Evolutionary conservation across 2,888 invertebrate species (phyloP).

Genomic region (Patella ulyssiponensis): DNA sequence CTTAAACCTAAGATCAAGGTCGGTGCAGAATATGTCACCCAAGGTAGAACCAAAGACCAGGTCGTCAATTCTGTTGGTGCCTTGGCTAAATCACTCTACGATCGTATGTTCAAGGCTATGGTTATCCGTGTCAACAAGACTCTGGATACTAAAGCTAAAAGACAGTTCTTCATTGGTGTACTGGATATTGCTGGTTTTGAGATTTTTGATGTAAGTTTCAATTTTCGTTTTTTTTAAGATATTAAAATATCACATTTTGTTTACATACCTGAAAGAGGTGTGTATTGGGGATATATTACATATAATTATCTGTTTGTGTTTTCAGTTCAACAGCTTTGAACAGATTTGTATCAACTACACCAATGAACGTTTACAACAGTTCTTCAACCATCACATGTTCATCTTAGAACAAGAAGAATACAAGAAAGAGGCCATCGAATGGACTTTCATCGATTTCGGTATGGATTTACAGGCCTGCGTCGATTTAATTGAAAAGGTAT

Average conservation of each 20-base stretch:
- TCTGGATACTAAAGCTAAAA: slow-evolving; percentile 97
- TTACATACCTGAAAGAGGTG: no score
- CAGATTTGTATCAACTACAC: slow-evolving; percentile 99
- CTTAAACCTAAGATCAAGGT: slow-evolving; percentile 96
- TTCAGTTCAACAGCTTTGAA: slow-evolving; percentile 96
- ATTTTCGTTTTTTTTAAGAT: not conserved
- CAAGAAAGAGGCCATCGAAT: slow-evolving; percentile 92
- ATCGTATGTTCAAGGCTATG: slow-evolving; percentile 80
- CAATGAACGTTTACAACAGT: slow-evolving; percentile 97
- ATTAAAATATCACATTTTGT: no score
- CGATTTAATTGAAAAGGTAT: slow-evolving; percentile 78
- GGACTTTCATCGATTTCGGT: slow-evolving; percentile 97
- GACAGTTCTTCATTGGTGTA: slow-evolving; percentile 85
- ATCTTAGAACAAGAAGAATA: slow-evolving; percentile 97
- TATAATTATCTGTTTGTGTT: slow-evolving; percentile 9
- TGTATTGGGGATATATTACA: no score
- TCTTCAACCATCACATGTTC: slow-evolving; percentile 98
- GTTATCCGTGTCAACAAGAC: slow-evolving; percentile 99
- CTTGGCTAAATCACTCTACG: slow-evolving; percentile 73
- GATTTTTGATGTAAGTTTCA: slow-evolving; percentile 86
- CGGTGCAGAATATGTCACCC: slow-evolving; percentile 98
- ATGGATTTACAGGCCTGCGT: slow-evolving; percentile 96
- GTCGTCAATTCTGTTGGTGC: slow-evolving; percentile 70
- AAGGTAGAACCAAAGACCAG: slow-evolving; percentile 95
- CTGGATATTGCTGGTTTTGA: slow-evolving; percentile 99